Base-by-base conservation (phyloP, 1,140 invertebrate species). In the Pogonomyrmex barbatus region DNA sequence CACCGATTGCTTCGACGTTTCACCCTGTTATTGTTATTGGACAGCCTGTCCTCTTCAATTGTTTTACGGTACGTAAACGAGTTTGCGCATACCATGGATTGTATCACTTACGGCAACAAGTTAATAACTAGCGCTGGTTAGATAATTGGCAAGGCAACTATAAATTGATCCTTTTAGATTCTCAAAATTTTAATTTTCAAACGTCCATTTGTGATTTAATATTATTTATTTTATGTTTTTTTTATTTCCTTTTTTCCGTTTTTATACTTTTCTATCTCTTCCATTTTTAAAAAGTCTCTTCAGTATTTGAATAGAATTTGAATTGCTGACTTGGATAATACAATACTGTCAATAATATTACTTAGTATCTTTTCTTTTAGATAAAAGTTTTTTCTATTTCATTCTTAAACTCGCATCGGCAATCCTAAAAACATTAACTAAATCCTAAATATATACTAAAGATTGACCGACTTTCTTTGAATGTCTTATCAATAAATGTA, bases 11-110 rank as follows among this genome's bases (percentile, higher is more conserved):
- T 30, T 47, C 42, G 54, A 73, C 60, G 42, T 82, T 73, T 73
- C 56, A 47, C 33, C 68, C 47, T 24, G 67, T 73, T 58, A 60
- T 83, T 83, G 54, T 73, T n/a, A 60, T 71, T 33, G 52, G 42
- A 82, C 42, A 42, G 42, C 45, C 9, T 50, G 54, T 60, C 30
- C 54, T 73, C 56, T 45, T 75, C 42, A 39, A 83, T 83, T 58
- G 30, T 47, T 39, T 60, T 2, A 83, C 52, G 9, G 45, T 36
- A 36, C 4, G 14, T 83, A 73, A 68, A 83, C 42, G 17, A 73
- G 30, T 75, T 73, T 14, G 50, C 17, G 60, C 47, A 62, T 30
- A 36, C 60, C 6, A 39, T 52, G 33, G 4, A 36, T n/a, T 58
- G 4, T 2, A 12, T 62, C 17, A 60, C 36, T 62, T 58, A 30